These are phyloP conservation scores for Percopsis transmontana DNA, from an alignment of 2,113 vertebrate species.

Conservation along the genomic window DNA sequence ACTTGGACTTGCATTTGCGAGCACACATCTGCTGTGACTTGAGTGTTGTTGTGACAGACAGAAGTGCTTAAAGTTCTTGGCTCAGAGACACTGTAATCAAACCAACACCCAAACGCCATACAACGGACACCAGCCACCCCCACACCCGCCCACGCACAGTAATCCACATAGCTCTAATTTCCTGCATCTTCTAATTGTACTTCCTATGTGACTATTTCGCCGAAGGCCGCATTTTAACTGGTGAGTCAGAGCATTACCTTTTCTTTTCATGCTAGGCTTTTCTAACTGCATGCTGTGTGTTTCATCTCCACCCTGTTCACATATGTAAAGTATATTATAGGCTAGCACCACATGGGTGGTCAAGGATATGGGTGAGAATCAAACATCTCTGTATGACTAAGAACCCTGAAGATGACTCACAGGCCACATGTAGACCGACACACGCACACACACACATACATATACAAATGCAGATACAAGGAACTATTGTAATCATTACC, in stretches of 20 bases:
- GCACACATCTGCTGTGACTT: conserved; percentile 39
- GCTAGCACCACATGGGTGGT: conserved; percentile 31
- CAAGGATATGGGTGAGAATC: conserved; percentile 28
- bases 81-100: conserved; percentile 55
- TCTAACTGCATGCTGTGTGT: conserved; percentile 4
- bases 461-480: not conserved
- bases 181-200: conserved; percentile 61
- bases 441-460: conserved; percentile 28
- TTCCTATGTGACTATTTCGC: conserved; percentile 45
- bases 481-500: too few species aligned
- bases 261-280: conserved; percentile 29
- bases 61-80: conserved; percentile 46
- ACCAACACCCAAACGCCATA: conserved; percentile 66
- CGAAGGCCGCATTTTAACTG: conserved; percentile 30
- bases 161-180: conserved; percentile 34
- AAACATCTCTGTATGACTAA: conserved; percentile 50
- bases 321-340: conserved; percentile 7
- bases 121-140: conserved; percentile 42
- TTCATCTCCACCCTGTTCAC: conserved; percentile 29
- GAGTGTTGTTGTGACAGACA: conserved; percentile 42
- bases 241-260: conserved; percentile 48
- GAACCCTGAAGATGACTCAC: conserved; percentile 51
- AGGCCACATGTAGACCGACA: not conserved
- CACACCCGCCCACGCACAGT: conserved; percentile 29
- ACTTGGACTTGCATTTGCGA: conserved; percentile 1